Evolutionary conservation across 2,113 vertebrate species (phyloP).

Genomic region (Mus spicilegus): DNA sequence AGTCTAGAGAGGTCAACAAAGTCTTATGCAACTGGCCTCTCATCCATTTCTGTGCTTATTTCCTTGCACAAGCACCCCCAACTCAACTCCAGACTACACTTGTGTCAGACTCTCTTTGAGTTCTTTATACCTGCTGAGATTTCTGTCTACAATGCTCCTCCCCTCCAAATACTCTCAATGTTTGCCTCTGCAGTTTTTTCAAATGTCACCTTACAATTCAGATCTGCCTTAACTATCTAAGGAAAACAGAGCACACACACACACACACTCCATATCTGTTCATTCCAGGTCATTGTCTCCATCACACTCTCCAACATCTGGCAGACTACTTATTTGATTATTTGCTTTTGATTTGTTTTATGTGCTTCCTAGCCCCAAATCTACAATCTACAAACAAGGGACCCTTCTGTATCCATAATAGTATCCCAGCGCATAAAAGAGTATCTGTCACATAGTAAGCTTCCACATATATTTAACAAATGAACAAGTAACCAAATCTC

Average conservation of each 20-base stretch:
- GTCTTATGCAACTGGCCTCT: background rate
- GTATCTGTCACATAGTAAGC: background rate
- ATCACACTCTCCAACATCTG: background rate
- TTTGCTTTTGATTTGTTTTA: background rate
- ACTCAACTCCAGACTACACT: slow-evolving; percentile 9
- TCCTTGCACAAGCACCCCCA: background rate
- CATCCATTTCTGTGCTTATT: background rate
- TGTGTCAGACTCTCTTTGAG: background rate
- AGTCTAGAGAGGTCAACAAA: background rate
- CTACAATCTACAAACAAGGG: slow-evolving; percentile 23
- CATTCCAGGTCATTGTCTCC: slow-evolving; percentile 31
- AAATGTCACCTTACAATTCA: slow-evolving; percentile 43
- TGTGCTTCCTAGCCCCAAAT: background rate
- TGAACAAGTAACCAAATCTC: background rate
- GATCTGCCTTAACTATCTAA: slow-evolving; percentile 13
- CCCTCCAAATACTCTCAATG: background rate
- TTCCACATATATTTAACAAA: slow-evolving; percentile 31
- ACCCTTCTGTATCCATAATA: background rate
- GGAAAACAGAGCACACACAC: background rate
- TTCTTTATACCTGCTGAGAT: background rate
- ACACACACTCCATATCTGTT: background rate
- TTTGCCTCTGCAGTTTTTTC: slow-evolving; percentile 39
- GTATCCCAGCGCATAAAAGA: slow-evolving; percentile 31
- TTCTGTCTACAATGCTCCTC: slow-evolving; percentile 4
- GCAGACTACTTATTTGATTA: slow-evolving; percentile 31